Evolutionary conservation across 2,888 invertebrate genomes (phyloP).

Genomic region (Euzophera pinguis): DNA sequence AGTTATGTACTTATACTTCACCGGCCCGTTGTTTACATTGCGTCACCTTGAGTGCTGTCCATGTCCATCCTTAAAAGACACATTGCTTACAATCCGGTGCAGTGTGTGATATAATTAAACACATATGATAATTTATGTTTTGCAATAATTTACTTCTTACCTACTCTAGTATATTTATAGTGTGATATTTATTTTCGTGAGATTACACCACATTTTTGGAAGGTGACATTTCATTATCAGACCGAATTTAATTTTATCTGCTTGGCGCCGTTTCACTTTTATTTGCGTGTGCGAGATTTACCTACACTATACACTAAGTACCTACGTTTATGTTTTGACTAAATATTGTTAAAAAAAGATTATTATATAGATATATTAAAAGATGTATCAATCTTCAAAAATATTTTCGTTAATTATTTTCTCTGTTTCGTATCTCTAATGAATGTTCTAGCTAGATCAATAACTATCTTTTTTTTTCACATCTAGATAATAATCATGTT

Average conservation of each 20-base stretch:
- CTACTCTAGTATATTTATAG: not conserved
- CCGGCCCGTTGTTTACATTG: not conserved
- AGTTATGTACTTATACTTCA: not conserved
- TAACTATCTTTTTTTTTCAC: not conserved
- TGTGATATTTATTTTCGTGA: not conserved
- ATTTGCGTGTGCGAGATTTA: not conserved
- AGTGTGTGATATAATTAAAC: not conserved
- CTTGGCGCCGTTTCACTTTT: not conserved
- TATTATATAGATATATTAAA: no score
- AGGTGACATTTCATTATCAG: constrained; percentile 2
- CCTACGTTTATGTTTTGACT: not conserved
- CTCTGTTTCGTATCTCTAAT: no score
- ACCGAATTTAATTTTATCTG: not conserved
- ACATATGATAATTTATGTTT: constrained; percentile 1
- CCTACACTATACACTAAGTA: no score
- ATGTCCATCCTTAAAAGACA: constrained; percentile 34
- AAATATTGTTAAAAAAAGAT: no score
- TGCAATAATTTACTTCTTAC: not conserved
- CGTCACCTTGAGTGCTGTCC: no score
- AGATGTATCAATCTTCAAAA: no score
- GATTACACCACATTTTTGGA: constrained; percentile 4
- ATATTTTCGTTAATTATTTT: no score
- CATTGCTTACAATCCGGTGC: constrained; percentile 34
- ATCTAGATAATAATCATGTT: not conserved
- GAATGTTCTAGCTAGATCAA: no score